phyloP scores from a whole-genome alignment of 2,113 vertebrate genomes.

The Sakesphorus luctuosus region DNA sequence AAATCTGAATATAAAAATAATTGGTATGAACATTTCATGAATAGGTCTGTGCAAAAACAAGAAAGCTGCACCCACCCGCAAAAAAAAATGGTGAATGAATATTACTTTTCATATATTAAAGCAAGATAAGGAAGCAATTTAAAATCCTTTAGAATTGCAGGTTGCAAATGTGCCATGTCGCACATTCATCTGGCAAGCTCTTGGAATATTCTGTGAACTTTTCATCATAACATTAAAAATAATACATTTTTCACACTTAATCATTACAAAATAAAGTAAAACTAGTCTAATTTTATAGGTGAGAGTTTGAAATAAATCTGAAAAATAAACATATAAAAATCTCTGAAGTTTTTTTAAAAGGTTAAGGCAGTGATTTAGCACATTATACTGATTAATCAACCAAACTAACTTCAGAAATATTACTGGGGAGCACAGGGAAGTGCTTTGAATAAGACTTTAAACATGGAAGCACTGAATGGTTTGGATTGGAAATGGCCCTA shows the following conservation, averaged over 20 bases:
- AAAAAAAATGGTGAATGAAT: not conserved
- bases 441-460: not conserved
- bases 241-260: not conserved
- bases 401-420: not conserved
- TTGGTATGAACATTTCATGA: not conserved
- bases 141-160: not conserved
- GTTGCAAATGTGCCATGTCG: not conserved
- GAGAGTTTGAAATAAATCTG: not conserved
- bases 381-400: not conserved
- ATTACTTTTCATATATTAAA: not conserved
- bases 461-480: not conserved
- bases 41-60: not conserved
- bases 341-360: not conserved
- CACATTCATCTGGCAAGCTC: constrained; percentile 6
- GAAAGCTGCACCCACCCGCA: accelerated
- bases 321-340: not conserved
- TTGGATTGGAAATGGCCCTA: not conserved
- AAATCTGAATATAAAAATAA: not conserved
- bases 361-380: not conserved
- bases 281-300: not conserved
- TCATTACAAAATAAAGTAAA: not conserved
- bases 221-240: constrained; percentile 2
- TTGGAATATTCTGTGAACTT: constrained; percentile 5
- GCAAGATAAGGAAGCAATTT: not conserved
- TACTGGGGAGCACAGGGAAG: not conserved